Conservation (phyloP, 2,888 invertebrate species). For the Tanaodytes sp. region DNA sequence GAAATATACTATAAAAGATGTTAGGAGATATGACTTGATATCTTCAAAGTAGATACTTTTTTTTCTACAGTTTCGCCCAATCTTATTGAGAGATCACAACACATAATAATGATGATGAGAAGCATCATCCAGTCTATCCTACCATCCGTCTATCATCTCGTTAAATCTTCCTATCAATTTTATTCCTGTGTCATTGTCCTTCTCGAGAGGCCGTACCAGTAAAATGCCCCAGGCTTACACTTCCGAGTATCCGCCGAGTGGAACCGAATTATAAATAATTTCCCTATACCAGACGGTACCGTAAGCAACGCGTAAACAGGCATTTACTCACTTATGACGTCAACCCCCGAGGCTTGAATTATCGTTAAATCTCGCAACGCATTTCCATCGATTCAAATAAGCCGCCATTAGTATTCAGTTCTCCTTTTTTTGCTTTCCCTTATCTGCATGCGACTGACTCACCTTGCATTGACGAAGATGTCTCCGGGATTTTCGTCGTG, state of each 20-base stretch:
- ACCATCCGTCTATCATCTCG: no score
- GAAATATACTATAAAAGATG: no score
- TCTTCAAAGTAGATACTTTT: no score
- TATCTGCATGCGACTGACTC: constrained; percentile 1
- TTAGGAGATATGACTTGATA: no score
- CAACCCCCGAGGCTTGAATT: neutral
- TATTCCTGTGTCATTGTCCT: neutral
- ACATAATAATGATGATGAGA: no score
- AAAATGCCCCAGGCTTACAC: constrained; percentile 8
- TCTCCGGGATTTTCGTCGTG: constrained; percentile 62
- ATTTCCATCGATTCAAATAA: neutral
- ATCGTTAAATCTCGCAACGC: neutral
- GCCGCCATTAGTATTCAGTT: constrained; percentile 11
- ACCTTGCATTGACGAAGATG: constrained; percentile 56
- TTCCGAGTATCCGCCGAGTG: constrained; percentile 11
- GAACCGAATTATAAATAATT: constrained; percentile 11
- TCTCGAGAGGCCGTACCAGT: neutral
- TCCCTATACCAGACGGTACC: constrained; percentile 9
- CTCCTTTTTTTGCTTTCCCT: constrained; percentile 12
- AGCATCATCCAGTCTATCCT: no score
- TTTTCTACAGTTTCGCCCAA: no score
- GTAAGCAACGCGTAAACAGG: neutral
- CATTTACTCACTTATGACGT: neutral
- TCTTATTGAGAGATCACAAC: no score
- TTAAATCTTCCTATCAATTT: no score